phyloP scores from a whole-genome alignment of 2,113 vertebrate genomes.

The Caranx melampygus region DNA sequence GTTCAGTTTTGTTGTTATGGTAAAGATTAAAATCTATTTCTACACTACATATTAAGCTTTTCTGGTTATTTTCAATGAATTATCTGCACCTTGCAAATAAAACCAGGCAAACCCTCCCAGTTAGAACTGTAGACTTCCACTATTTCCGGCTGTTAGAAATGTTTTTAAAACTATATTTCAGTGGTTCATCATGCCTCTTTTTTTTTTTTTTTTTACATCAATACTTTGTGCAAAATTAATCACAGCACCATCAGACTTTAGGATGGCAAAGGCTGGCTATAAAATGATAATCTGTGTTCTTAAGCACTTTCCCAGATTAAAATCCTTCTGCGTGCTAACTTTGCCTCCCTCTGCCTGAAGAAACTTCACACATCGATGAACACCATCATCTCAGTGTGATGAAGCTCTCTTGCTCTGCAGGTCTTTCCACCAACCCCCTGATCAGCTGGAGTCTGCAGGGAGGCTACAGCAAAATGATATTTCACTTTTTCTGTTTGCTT shows the following conservation, averaged over 20 bases:
- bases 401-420: constrained; percentile 61
- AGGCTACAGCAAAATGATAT: not conserved
- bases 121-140: not conserved
- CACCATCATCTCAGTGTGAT: constrained; percentile 65
- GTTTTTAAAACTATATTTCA: constrained; percentile 15
- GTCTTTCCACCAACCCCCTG: constrained; percentile 43
- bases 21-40: not conserved
- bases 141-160: constrained; percentile 12
- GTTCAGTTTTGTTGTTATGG: not conserved
- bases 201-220: not conserved
- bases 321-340: constrained; percentile 52
- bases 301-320: constrained; percentile 45
- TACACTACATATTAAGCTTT: constrained; percentile 13
- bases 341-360: constrained; percentile 58
- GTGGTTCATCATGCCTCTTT: not conserved
- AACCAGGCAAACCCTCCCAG: not conserved
- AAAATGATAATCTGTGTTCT: constrained; percentile 37
- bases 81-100: not conserved
- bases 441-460: constrained; percentile 44
- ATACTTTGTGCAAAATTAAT: constrained; percentile 23
- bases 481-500: not conserved
- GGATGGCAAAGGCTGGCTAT: constrained; percentile 3
- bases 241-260: constrained; percentile 1
- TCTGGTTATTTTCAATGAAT: not conserved
- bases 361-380: constrained; percentile 68